Conservation (phyloP, 1,140 invertebrate genomes). For the Portunus trituberculatus region DNA sequence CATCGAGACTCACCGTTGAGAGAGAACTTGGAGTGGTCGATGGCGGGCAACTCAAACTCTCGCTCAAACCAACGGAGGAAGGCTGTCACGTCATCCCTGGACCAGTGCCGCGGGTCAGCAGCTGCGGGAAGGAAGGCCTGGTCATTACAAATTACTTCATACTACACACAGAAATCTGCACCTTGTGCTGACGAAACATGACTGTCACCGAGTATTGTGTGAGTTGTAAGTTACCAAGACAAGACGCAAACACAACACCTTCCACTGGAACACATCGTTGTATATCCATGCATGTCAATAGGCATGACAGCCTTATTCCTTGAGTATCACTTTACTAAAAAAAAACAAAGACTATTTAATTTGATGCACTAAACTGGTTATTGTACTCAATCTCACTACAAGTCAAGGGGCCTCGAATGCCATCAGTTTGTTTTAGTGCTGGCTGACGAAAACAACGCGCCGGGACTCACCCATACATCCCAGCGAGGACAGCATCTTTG, state of each 20-base stretch:
- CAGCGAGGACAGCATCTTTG: constrained; percentile 30
- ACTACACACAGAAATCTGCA: background rate
- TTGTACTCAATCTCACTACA: background rate
- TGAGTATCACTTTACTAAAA: no score
- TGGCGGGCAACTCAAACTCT: constrained; percentile 94
- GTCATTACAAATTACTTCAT: background rate
- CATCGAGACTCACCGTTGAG: constrained; percentile 91
- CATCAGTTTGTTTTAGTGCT: background rate
- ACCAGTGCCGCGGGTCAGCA: constrained; percentile 93
- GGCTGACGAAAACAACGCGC: background rate
- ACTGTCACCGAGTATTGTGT: no score
- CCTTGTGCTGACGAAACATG: no score
- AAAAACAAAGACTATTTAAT: no score
- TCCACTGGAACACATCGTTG: no score
- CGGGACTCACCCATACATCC: constrained; percentile 25
- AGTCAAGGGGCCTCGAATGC: background rate
- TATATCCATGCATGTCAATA: no score
- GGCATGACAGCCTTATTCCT: no score
- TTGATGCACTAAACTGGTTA: background rate
- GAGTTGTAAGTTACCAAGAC: no score
- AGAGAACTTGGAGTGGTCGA: constrained; percentile 96
- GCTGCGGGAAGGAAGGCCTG: constrained; percentile 82
- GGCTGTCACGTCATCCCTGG: constrained; percentile 91
- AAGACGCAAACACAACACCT: no score
- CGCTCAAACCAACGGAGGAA: constrained; percentile 95